Conservation (phyloP, 2,113 vertebrate genomes). For the Hiodon tergisus region DNA sequence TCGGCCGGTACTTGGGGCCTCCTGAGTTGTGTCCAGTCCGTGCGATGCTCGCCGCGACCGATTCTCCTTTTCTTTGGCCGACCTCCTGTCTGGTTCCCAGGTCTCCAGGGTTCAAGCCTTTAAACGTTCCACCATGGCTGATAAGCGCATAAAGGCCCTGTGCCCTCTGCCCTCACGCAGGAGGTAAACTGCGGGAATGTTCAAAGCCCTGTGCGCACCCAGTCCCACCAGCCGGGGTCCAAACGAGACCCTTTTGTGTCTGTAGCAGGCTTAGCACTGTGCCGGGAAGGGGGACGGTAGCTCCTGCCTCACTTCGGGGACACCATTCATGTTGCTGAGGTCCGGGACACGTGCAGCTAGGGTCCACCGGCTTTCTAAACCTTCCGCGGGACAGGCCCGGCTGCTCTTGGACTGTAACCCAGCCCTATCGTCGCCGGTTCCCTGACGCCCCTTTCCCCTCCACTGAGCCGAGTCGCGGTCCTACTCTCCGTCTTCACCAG, state of each 20-base stretch:
- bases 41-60: conserved; percentile 67
- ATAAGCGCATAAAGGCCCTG: conserved; percentile 69
- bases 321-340: conserved; percentile 77
- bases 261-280: conserved; percentile 65
- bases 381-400: conserved; percentile 55
- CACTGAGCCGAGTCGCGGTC: not conserved
- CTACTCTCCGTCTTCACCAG: conserved; percentile 4
- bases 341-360: conserved; percentile 56
- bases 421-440: not conserved
- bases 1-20: conserved; percentile 49
- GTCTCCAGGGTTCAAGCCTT: conserved; percentile 79
- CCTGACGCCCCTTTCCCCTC: not conserved
- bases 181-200: conserved; percentile 41
- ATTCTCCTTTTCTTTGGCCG: conserved; percentile 64
- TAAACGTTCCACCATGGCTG: conserved; percentile 75
- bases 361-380: conserved; percentile 56
- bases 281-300: conserved; percentile 56
- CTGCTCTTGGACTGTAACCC: conserved; percentile 43
- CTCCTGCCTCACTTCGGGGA: conserved; percentile 65
- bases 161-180: conserved; percentile 46
- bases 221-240: conserved; percentile 69
- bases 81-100: conserved; percentile 65
- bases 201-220: conserved; percentile 17
- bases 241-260: conserved; percentile 71
- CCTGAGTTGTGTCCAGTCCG: conserved; percentile 63